phyloP scores from a whole-genome alignment of 2,113 vertebrate species.

The Nansenia antarctica region DNA sequence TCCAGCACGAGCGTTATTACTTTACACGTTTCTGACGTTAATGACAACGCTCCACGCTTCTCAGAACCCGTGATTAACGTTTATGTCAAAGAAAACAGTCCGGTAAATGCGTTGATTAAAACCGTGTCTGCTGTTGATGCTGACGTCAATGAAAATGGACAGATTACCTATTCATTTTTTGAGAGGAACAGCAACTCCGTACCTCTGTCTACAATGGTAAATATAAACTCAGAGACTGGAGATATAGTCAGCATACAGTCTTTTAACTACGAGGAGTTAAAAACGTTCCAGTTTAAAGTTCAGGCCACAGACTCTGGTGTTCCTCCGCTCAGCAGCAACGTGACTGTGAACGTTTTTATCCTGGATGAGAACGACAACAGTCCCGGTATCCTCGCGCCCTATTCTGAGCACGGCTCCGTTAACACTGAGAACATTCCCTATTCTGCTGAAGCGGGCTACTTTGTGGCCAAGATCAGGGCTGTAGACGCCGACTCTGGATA shows the following conservation, averaged over 20 bases:
- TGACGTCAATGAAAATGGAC: constrained; percentile 61
- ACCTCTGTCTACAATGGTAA: constrained; percentile 53
- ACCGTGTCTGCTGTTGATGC: constrained; percentile 60
- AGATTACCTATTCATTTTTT: constrained; percentile 56
- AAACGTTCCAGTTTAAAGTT: constrained; percentile 69
- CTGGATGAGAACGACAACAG: constrained; percentile 74
- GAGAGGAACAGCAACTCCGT: constrained; percentile 37
- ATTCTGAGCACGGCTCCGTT: constrained; percentile 32
- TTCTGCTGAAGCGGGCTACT: constrained; percentile 53
- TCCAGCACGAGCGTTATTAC: constrained; percentile 42
- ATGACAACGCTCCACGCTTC: constrained; percentile 56
- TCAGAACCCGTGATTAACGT: constrained; percentile 57
- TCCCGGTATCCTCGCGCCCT: constrained; percentile 42
- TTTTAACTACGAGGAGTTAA: constrained; percentile 48
- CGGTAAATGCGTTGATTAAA: constrained; percentile 58
- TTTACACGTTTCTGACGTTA: constrained; percentile 60
- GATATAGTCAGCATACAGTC: constrained; percentile 42
- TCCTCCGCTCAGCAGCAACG: constrained; percentile 60
- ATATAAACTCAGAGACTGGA: constrained; percentile 42
- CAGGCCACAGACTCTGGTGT: constrained; percentile 70
- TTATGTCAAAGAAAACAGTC: constrained; percentile 76
- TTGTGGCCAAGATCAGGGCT: constrained; percentile 71
- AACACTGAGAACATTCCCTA: constrained; percentile 34
- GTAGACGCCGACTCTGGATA: constrained; percentile 73
- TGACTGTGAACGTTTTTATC: constrained; percentile 68